Evolutionary conservation across 2,797 vertebrate genomes (phyloP).

Genomic region (Microtus obscurus): DNA sequence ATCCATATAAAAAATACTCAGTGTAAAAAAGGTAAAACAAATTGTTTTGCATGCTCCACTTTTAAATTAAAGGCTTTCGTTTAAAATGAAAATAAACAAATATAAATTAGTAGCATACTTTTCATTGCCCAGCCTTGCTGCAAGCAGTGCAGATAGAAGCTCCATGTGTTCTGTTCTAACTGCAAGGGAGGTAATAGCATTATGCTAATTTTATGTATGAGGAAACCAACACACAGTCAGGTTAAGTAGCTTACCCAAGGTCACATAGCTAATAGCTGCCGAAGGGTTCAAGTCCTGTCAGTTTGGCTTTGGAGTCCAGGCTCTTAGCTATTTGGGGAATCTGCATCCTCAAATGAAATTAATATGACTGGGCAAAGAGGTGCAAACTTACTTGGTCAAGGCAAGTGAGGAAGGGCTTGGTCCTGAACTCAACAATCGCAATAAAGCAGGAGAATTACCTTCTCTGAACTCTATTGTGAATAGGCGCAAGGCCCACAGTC

Average conservation of each 20-base stretch:
- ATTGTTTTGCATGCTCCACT: not conserved
- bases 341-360: not conserved
- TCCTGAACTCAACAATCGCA: not conserved
- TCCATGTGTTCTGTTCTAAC: not conserved
- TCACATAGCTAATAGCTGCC: constrained; percentile 9
- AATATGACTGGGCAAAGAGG: not conserved
- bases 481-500: not conserved
- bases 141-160: constrained; percentile 8
- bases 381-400: not conserved
- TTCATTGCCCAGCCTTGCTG: not conserved
- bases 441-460: constrained; percentile 5
- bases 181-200: not conserved
- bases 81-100: constrained; percentile 34
- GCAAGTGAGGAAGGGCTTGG: not conserved
- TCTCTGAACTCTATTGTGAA: not conserved
- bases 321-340: not conserved
- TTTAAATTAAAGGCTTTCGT: constrained; percentile 29
- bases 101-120: not conserved
- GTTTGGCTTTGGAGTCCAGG: not conserved
- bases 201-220: constrained; percentile 10
- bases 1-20: constrained; percentile 31
- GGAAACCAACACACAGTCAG: not conserved
- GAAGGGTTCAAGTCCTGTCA: not conserved
- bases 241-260: not conserved
- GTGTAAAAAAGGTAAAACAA: constrained; percentile 37